These are phyloP conservation scores for Orius insidiosus DNA, from an alignment of 1,140 invertebrate genomes.

Conservation along the genomic window DNA sequence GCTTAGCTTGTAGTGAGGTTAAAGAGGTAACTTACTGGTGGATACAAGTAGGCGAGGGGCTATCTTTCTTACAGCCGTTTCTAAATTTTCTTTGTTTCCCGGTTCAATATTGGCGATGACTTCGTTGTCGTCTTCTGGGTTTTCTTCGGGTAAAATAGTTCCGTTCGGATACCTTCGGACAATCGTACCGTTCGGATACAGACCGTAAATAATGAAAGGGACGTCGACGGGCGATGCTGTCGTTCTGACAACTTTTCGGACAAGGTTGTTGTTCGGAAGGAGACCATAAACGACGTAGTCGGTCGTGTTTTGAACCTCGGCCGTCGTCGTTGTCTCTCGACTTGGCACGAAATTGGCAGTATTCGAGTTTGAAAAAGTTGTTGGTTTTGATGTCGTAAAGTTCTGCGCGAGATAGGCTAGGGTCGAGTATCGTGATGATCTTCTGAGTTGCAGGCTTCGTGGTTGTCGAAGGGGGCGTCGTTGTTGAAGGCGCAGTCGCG, in stretches of 20 bases:
- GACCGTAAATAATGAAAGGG: slow-evolving; percentile 20
- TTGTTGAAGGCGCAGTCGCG: neutral
- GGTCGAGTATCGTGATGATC: slow-evolving; percentile 6
- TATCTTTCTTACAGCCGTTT: slow-evolving; percentile 17
- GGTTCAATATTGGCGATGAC: slow-evolving; percentile 18
- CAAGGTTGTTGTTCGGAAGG: slow-evolving; percentile 18
- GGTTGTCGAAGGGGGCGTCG: neutral
- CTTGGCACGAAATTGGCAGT: slow-evolving; percentile 3
- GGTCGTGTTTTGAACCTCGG: slow-evolving; percentile 1
- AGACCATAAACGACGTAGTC: slow-evolving; percentile 19
- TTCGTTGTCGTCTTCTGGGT: slow-evolving; percentile 17
- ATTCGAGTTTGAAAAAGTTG: neutral
- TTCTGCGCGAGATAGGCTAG: slow-evolving; percentile 10
- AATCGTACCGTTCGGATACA: slow-evolving; percentile 22
- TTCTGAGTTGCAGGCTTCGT: neutral
- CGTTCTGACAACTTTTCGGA: slow-evolving; percentile 14
- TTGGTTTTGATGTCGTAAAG: slow-evolving; percentile 2
- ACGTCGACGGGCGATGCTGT: slow-evolving; percentile 16
- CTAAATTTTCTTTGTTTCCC: slow-evolving; percentile 11
- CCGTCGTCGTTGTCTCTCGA: slow-evolving; percentile 4
- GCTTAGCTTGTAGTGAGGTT: no score
- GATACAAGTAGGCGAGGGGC: slow-evolving; percentile 13
- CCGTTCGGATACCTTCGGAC: slow-evolving; percentile 20
- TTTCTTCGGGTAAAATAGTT: slow-evolving; percentile 20
- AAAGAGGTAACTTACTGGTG: slow-evolving; percentile 11